Base-by-base conservation (phyloP, 2,113 vertebrate genomes). In the Setophaga kirtlandii region DNA sequence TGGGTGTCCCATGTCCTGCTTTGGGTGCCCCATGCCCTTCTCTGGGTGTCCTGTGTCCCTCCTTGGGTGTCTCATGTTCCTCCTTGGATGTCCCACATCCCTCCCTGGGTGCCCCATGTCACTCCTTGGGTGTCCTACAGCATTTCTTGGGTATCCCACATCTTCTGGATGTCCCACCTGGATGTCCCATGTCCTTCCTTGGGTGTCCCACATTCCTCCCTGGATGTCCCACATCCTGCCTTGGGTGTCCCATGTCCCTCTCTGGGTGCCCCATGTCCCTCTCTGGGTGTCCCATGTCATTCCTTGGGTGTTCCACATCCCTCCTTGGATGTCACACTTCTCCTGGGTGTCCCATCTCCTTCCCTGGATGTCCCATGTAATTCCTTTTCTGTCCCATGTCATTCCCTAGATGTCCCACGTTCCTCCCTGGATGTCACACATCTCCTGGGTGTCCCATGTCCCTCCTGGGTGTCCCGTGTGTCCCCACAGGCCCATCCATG, bases 41-140 rank as follows among this genome's bases (percentile, higher is more conserved):
- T 18, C 6, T 62, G 27, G 18, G 0, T 62, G 17, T 33, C 39
- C 19, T 28, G 23, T 2, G 2, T 47, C 52, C 0, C 2, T 14
- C 44, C 7, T 2, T 31, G 28, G 28, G 6, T 5, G 5, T 20
- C 25, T 2, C 17, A 31, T 2, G 1, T 30, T 11, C 16, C 8
- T 63, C 37, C 25, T 6, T 62, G 37, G 60, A 0, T 62, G 25
- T 44, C 28, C 8, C 25, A 39, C 11, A 12, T 55, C 37, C 37
- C 37, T 28, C 12, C 11, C 52, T 31, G 52, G 17, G 11, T 7
- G 7, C 28, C 37, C 1, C 47, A 49, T 8, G 13, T 49, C 47
- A 23, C 4, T 2, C 12, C 4, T 8, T 49, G 47, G 47, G 2
- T 49, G 13, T 24, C 47, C 47, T 20, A 46, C 20, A 8, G 21